phyloP scores from a whole-genome alignment of 2,888 invertebrate species.

The Apantesis nais region DNA sequence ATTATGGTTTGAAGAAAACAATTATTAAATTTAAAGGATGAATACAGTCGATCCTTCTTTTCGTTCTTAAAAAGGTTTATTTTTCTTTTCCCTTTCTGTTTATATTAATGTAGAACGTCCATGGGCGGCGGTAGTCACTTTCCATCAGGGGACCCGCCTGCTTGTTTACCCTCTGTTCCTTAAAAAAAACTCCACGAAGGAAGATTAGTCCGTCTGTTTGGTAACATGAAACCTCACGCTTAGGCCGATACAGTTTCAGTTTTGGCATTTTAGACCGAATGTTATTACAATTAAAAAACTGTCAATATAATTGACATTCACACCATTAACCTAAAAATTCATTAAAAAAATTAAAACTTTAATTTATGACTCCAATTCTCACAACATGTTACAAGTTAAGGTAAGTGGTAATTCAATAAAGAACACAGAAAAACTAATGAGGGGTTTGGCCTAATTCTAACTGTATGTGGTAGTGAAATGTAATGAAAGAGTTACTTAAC shows the following conservation, averaged over 20 bases:
- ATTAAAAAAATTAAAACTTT: slow-evolving; percentile 3
- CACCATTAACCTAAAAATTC: background rate
- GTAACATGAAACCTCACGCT: background rate
- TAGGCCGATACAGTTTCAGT: background rate
- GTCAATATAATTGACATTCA: background rate
- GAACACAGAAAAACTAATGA: background rate
- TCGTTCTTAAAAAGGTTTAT: background rate
- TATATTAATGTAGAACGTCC: too few relatives aligned
- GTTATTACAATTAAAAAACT: background rate
- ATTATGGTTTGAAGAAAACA: background rate
- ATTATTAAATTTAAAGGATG: background rate
- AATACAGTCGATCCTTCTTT: background rate
- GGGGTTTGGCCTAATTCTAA: too few relatives aligned
- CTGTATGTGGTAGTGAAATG: too few relatives aligned
- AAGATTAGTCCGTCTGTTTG: background rate
- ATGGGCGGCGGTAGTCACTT: too few relatives aligned
- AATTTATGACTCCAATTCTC: slow-evolving; percentile 8
- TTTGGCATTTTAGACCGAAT: background rate
- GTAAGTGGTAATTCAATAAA: slow-evolving; percentile 42
- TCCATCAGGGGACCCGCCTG: too few relatives aligned
- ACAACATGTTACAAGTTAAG: slow-evolving; percentile 54
- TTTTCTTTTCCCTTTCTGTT: background rate
- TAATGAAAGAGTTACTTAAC: background rate
- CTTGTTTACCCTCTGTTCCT: too few relatives aligned
- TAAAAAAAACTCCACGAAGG: background rate